Evolutionary conservation across 2,888 invertebrate species (phyloP), one percentile per base, ranked within the genome.

Genomic region (Onchidella celtica): DNA sequence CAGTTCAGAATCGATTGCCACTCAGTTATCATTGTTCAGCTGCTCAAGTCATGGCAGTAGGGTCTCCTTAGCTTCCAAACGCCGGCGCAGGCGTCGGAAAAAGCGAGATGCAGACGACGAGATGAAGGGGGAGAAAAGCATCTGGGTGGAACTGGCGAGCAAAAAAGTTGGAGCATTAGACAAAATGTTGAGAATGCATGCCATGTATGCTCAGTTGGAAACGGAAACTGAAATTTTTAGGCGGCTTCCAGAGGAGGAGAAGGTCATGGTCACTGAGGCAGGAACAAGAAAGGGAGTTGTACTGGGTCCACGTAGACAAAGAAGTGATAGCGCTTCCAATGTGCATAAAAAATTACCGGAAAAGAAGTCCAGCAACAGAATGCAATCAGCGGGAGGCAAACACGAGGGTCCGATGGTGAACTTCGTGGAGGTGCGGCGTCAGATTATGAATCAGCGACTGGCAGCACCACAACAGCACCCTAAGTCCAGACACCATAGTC

Each of bases 1-100:
- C 14, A 90, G 90, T 75, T 82, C 84, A n/a, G 90, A 90, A 24
- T 90, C 89, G 17, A 83, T 89, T 17, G 79, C 75, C 11, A 90
- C 90, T 0, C 85, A 82, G 74, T 68, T 90, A 14, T 90, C 89
- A 0, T 81, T 90, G 3, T 83, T 90, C 34, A 79, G 83, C 63
- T 83, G 83, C 29, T 83, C 83, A 21, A 83, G 75, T 38, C 59
- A 79, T 65, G 75, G 79, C 3, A 59, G 21, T 21, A 29, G 24
- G 11, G 11, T 24, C 2, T 11, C 24, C 4, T 24, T 17, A 3
- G 14, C 24, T 4, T 27, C 66, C 3, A 29, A 17, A 11, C 29
- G 32, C 17, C n/a, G 66, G 47, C 69, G 61, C 4, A 61, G 34
- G 38, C 27, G 47, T 11, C 17, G 63, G 4, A 29, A 34, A 3